Evolutionary conservation across 2,113 vertebrate genomes (phyloP), one percentile per base, ranked within the genome.

Genomic region (Cebus imitator): DNA sequence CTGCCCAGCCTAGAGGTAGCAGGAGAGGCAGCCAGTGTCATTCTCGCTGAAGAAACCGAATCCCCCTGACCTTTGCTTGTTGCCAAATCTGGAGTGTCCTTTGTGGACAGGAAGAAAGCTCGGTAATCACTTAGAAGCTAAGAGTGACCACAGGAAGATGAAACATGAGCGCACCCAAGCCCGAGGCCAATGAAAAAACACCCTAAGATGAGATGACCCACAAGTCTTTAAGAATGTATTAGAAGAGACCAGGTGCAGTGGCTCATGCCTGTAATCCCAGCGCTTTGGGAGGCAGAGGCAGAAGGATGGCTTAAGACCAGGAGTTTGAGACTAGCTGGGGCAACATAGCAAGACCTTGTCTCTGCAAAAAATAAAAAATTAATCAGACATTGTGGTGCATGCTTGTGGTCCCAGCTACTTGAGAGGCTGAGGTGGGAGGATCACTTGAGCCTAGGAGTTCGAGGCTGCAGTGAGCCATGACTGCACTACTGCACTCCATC

Each of bases 31-130:
- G 37, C 89, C 55, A 7, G 50, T 52, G 76, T 18, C 64, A 48
- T 82, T 80, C 32, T 55, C 0, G 1, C 48, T 72, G 55, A 73
- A 79, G 95, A 96, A 95, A 94, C 58, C 78, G 86, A 91, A 72
- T 32, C 5, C 11, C 40, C 13, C 55, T 91, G 95, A 91, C 87
- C 88, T 97, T 82, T 95, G 94, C 92, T 82, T 73, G 48, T 48
- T 82, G 91, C 85, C 92, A 89, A 13, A 72, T 58, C 0, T 0
- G 58, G 84, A 89, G 16, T 64, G 87, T 94, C 18, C 64, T 92
- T 64, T 68, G 61, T 66, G 87, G 68, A 84, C 16, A 21, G 84
- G 79, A 94, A 61, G 80, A 66, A 57, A 61, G 17, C 55, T 86
- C 0, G 0, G 78, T 66, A 18, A 6, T 73, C 27, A 76, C 73